These are phyloP conservation scores for Drosophila niveifrons DNA, from an alignment of 2,888 invertebrate species.

Conservation along the genomic window DNA sequence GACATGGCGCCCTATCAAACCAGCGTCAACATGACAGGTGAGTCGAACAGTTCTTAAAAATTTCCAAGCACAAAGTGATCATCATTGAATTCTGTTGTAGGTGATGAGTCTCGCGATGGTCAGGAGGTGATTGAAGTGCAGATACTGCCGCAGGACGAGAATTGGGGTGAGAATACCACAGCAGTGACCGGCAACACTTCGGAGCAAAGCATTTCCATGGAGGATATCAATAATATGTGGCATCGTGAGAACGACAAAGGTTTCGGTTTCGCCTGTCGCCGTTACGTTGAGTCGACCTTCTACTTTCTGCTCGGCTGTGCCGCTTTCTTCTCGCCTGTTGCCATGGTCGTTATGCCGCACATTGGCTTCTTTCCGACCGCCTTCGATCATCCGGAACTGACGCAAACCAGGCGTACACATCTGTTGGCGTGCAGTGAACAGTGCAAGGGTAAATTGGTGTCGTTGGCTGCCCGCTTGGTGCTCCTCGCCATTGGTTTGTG, in stretches of 20 bases:
- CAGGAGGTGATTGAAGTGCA: slow-evolving; percentile 98
- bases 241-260: slow-evolving; percentile 90
- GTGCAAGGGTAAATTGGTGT: slow-evolving; percentile 96
- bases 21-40: slow-evolving; percentile 90
- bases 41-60: slow-evolving; percentile 65
- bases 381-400: slow-evolving; percentile 88
- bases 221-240: slow-evolving; percentile 96
- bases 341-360: slow-evolving; percentile 97
- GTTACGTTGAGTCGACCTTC: slow-evolving; percentile 93
- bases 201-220: slow-evolving; percentile 97
- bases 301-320: slow-evolving; percentile 92
- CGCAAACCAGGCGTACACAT: slow-evolving; percentile 89
- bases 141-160: slow-evolving; percentile 97
- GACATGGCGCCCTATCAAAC: slow-evolving; percentile 95
- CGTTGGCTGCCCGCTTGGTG: slow-evolving; percentile 95
- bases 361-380: slow-evolving; percentile 93
- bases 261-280: slow-evolving; percentile 91
- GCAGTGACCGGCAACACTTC: slow-evolving; percentile 98
- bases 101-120: slow-evolving; percentile 91
- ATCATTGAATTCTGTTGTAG: slow-evolving; percentile 31
- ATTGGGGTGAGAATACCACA: slow-evolving; percentile 99
- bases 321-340: slow-evolving; percentile 96
- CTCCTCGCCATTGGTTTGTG: slow-evolving; percentile 95
- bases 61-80: neutral
- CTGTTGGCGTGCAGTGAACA: slow-evolving; percentile 95